Evolutionary conservation across 2,113 vertebrate species (phyloP).

Genomic region (Bucco capensis): DNA sequence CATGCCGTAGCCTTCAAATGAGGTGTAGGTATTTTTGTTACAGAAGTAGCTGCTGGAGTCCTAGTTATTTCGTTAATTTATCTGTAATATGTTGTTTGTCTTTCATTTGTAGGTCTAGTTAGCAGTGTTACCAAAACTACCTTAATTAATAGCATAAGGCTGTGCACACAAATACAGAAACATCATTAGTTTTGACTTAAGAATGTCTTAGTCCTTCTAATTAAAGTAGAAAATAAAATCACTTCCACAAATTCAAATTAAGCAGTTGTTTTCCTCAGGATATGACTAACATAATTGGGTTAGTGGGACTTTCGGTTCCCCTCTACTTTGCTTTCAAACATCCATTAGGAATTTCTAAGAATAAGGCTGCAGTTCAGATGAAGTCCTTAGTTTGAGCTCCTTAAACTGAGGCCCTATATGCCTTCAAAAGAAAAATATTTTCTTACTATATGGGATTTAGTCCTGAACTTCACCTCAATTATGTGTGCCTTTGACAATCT

Average conservation of each 20-base stretch:
- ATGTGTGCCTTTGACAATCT: neutral
- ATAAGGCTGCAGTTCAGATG: neutral
- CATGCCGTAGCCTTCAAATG: neutral
- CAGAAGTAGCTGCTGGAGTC: neutral
- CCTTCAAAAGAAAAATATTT: neutral
- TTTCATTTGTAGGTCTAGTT: neutral
- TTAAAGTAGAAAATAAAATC: neutral
- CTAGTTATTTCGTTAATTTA: neutral
- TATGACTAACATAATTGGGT: neutral
- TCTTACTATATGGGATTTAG: neutral
- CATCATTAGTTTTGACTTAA: neutral
- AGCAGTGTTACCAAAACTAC: neutral
- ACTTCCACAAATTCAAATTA: neutral
- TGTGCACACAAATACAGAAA: neutral
- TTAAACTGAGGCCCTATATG: neutral
- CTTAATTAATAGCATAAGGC: neutral
- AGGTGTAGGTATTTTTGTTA: neutral
- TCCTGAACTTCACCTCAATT: neutral
- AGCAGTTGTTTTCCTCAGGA: neutral
- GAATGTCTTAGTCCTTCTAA: neutral
- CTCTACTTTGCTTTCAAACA: neutral
- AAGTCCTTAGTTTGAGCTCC: neutral
- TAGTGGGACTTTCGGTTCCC: neutral
- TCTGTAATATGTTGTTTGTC: neutral
- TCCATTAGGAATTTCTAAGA: neutral